Evolutionary conservation across 2,113 vertebrate species (phyloP), one percentile per base, ranked within the genome.

Genomic region (Corydoras sp.): DNA sequence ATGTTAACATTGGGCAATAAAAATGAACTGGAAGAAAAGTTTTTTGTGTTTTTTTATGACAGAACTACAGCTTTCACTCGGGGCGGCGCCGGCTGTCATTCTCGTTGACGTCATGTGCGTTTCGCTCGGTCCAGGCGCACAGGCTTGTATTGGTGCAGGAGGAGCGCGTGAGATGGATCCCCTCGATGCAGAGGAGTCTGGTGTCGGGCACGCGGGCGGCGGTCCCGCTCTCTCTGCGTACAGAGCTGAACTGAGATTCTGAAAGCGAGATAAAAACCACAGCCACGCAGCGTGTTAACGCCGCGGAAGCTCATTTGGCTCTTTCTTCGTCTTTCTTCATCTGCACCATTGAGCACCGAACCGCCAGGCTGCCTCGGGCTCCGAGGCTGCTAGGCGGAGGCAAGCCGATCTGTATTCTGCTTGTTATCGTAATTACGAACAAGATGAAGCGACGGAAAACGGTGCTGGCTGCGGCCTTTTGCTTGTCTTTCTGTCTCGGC

Each of bases 401-500:
- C 68, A 66, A 78, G 74, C 72, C 63, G 58, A 68, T 58, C 68
- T 78, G 72, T 74, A 68, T 75, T 58, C 51, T 73, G 58, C 53
- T 74, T n/a, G 29, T 61, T 15, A 70, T 67, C 32, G 69, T 73
- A 62, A 79, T 73, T 9, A 54, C 55, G 50, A 76, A 70, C 76
- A 85, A 79, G 78, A 94, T 93, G 92, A 90, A 90, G 86, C 88
- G 91, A 77, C 88, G 91, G 76, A 91, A 90, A 84, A 85, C 89
- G 64, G 86, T 86, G 32, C 85, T 90, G 60, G 91, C 89, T 50
- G 90, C 83, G 53, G 91, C 89, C 64, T 89, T 92, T 76, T 92
- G 90, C 76, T 81, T 92, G 62, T 91, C 91, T 74, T 93, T 93
- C 81, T 85, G 93, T 71, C 84, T 94, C 76, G 92, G 90, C 75